Base-by-base conservation (phyloP, 2,888 invertebrate species). In the Ochropacha duplaris region DNA sequence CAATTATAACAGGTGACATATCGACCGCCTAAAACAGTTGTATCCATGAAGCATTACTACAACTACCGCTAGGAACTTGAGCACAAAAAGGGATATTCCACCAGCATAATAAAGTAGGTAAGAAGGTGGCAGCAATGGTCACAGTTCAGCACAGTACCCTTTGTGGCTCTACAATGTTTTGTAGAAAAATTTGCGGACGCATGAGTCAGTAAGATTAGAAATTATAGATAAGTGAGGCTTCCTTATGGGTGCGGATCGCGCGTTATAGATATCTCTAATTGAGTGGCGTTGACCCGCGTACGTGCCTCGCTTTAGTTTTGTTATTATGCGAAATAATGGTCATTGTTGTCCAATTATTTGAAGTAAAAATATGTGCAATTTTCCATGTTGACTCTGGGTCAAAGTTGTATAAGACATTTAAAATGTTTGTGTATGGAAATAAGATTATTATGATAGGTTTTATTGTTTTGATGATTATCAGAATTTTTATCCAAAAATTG, bases 171-270 rank as follows among this genome's bases (percentile, higher is more conserved):
- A 64, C 56, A 55, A 54, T 56, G 52, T 50, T 67, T 60, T 58
- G 60, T 58, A 74, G 74, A 77, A 76, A 78, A 84, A 83, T 87
- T 86, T 69, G 86, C 86, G 79, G 79, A 83, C 79, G 72, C 76
- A 80, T 84, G 86, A 86, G 77, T 84, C 84, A 85, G 62, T 65
- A 12, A 86, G 89, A 88, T 89, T 83, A 87, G 89, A 89, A 88
- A 88, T 86, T 86, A 79, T 59, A 82, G 88, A 89, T 88, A 87
- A 83, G 77, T 72, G 66, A 64, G 57, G 76, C 81, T 86, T 86
- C 87, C 85, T 87, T 86, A 88, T 87, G 87, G 85, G 88, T 74
- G 84, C 78, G 86, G 80, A 84, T 83, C 70, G 76, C 71, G 79
- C 77, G 81, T 75, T 80, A 79, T 75, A 80, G 86, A 86, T 86